phyloP scores from a whole-genome alignment of 2,888 invertebrate genomes.

The Hartigia nigra region DNA sequence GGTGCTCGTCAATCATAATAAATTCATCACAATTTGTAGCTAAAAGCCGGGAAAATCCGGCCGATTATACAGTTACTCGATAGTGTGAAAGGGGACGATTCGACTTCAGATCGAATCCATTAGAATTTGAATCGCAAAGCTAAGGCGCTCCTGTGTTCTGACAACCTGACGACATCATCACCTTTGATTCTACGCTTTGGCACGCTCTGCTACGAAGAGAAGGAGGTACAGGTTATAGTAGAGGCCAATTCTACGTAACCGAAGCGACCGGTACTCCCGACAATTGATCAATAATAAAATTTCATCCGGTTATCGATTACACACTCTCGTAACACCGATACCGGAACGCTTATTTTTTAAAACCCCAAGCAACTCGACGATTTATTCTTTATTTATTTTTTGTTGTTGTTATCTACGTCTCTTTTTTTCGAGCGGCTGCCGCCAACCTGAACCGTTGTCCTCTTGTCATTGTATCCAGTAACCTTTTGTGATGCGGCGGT shows the following conservation, averaged over 20 bases:
- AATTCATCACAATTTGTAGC: not conserved
- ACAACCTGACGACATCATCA: not conserved
- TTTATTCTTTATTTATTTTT: not conserved
- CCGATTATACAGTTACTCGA: not conserved
- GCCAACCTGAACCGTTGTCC: not conserved
- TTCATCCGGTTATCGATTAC: not conserved
- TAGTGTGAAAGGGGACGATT: not conserved
- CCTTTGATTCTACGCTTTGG: not conserved
- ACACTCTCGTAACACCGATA: not conserved
- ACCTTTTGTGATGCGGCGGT: not conserved
- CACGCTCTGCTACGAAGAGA: not conserved
- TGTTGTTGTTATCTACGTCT: too few relatives aligned
- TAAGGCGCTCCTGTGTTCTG: not conserved
- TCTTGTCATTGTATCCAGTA: not conserved
- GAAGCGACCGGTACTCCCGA: not conserved
- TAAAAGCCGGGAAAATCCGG: not conserved
- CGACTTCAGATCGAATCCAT: not conserved
- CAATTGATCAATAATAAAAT: slow-evolving; percentile 2
- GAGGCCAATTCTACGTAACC: not conserved
- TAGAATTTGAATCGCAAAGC: not conserved
- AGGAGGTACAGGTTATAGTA: too few relatives aligned
- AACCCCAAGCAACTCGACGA: not conserved
- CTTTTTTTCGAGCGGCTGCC: not conserved
- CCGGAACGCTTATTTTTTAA: not conserved
- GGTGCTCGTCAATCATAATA: not conserved